Base-by-base conservation (phyloP, 2,888 invertebrate genomes). In the Calliopum simillimum region DNA sequence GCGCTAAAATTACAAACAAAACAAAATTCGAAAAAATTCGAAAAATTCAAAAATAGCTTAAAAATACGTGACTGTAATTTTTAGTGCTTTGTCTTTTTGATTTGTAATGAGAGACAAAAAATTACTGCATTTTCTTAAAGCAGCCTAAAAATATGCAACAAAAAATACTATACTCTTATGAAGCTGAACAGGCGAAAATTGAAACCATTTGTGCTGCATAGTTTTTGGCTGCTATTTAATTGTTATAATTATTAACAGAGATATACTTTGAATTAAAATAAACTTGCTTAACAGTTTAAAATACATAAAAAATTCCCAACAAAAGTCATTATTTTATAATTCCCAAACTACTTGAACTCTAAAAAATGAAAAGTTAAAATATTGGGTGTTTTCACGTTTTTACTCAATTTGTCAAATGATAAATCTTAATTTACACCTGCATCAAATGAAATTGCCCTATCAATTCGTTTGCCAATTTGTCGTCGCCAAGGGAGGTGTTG, bases 341-440 rank as follows among this genome's bases (percentile, higher is more conserved):
- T 33, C 8, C 33, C 33, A 33, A 5, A 33, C 8, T 8, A 33
- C 33, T 33, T 33, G 8, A 33, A 33, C 5, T 33, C 19, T 12
- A 1, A 11, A 23, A 53, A 53, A 53, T 23, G n/a, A 14, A 12
- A 8, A 21, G 19, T 14, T 53, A 21, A 53, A 19, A 16, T 53
- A 21, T 8, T 14, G 14, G 16, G 19, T 11, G 33, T 67, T 59
- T 76, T 75, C 82, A 79, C 80, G 77, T 78, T 33, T 33, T 80
- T 76, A 77, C 78, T 80, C 78, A 81, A 81, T 81, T 82, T 82
- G 79, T 76, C 69, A 75, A 75, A 77, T 80, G 78, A 81, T 81
- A 81, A 82, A 81, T 81, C 81, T 81, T 80, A 78, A 81, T 81
- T 81, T 82, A 76, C 80, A 82, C 80, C 80, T 80, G 82, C 69